Base-by-base conservation (phyloP, 2,888 invertebrate genomes). In the Thecophora atra region DNA sequence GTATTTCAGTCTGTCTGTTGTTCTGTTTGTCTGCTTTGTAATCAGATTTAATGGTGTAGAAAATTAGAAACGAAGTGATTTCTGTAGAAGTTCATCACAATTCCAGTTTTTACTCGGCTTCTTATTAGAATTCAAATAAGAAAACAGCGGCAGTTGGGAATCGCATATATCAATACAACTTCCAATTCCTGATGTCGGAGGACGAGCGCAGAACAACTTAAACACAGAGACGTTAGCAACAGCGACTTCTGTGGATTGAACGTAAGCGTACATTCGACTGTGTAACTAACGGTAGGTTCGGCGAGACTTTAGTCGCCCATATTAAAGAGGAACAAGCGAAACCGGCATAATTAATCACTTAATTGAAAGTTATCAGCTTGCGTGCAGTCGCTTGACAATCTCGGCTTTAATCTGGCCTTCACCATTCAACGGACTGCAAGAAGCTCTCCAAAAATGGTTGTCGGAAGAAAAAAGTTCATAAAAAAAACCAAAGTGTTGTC, bases 11-110 rank as follows among this genome's bases (percentile, higher is more conserved):
- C 30, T 42, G 24, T 68, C 5, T 51, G 60, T 68, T 44, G 70
- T 15, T 71, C 24, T 15, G 51, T 7, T 28, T 44, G 19, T 54
- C 51, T 62, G 52, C 21, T 69, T 70, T 71, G 51, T 75, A 72
- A 69, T 69, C 63, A 54, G 76, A 76, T 74, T 76, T 76, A 77
- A 77, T 77, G 76, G 77, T 67, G 76, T 75, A 76, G 77, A 77
- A 77, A 77, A 77, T 77, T 77, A 76, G 76, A 76, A 76, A 76
- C 72, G 76, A 74, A 77, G 76, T 76, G 71, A 52, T n/a, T 26
- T 42, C 56, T 68, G 17, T 15, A 37, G 47, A 1, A 47, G 11
- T 47, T 47, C 47, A n/a, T 26, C 8, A 58, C 56, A 56, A 56
- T 21, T 11, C 24, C 19, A 6, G 21, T 56, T 24, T 21, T 56